phyloP scores from a whole-genome alignment of 1,140 invertebrate species.

The Kradibia gibbosae region DNA sequence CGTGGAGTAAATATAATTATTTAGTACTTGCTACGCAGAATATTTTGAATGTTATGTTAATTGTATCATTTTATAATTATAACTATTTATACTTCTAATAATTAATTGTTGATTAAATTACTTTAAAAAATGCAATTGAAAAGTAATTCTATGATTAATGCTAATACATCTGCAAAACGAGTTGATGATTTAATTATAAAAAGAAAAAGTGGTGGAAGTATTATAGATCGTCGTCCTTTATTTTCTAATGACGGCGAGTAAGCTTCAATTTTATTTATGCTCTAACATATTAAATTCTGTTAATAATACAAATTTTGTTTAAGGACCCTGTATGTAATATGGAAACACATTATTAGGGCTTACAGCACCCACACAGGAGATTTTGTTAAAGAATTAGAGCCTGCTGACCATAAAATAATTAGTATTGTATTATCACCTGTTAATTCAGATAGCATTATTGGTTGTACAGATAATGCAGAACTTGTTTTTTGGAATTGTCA shows the following conservation, averaged over 20 bases:
- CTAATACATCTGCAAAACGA: not conserved
- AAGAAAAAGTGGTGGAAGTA: constrained; percentile 76
- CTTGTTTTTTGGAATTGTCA: constrained; percentile 74
- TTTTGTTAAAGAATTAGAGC: constrained; percentile 73
- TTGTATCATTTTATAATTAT: not conserved
- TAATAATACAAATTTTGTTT: constrained; percentile 5
- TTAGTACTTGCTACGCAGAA: not conserved
- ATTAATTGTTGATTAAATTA: not conserved
- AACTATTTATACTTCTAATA: not conserved
- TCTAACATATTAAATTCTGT: constrained; percentile 14
- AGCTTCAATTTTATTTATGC: constrained; percentile 62
- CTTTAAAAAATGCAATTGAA: constrained; percentile 34
- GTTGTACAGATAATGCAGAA: constrained; percentile 73
- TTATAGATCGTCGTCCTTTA: constrained; percentile 76
- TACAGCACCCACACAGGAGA: constrained; percentile 76
- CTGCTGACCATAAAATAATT: constrained; percentile 69
- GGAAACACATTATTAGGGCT: constrained; percentile 73
- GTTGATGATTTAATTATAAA: constrained; percentile 65
- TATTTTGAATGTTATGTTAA: not conserved
- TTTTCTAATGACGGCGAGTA: constrained; percentile 79
- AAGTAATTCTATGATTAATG: constrained; percentile 10
- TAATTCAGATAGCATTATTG: constrained; percentile 70
- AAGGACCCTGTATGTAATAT: constrained; percentile 72
- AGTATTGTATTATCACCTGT: constrained; percentile 70
- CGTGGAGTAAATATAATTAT: constrained; percentile 8